Base-by-base conservation (phyloP, 1,140 invertebrate species). In the Archegozetes longisetosus region DNA sequence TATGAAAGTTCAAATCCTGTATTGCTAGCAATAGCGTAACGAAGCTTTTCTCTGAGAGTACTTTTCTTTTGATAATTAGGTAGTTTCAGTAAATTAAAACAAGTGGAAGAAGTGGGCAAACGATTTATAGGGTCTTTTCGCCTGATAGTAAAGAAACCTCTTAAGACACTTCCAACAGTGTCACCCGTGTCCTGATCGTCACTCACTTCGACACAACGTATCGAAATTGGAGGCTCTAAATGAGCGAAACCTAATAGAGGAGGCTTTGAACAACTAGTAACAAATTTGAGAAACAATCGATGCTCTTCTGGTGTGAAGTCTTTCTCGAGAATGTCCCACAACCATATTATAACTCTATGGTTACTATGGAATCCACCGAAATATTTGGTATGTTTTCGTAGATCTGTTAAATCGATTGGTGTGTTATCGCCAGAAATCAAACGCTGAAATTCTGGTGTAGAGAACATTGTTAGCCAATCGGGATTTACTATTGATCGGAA, bases 361-460 rank as follows among this genome's bases (percentile, higher is more conserved):
- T 88, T 94, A 74, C 95, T 91, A 72, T 99, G 95, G 74, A 98
- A 98, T 4, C 96, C 96, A 40, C 95, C 96, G 75, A 95, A 98
- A 76, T 99, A 99, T 74, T 95, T 89, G 2, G 93, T 97, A 73
- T 98, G 84, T 65, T 82, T 82, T 55, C 76, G 79, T 50, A 98
- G 75, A 76, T 98, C 93, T 67, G 81, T 78, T 55, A 97, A 74
- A 76, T 98, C 91, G 52, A 98, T 74, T 3, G 87, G 87, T 47
- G 82, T 81, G 67, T 90, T 92, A 70, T 94, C 89, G 1, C 89
- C 90, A 55, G 88, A 90, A 54, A 94, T 91, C 1, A 94, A 73
- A 51, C 87, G 78, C 72, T 92, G 88, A 27, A 88, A 74, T 77
- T 99, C 96, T 3, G 93, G 91, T 0, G 92, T 88, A 3, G 93